A percentile compares a stretch with the other conserved stretches of the same genome.
These are phyloP conservation scores for Alcedo atthis DNA, from an alignment of 2,797 vertebrate species.

Conservation along the genomic window DNA sequence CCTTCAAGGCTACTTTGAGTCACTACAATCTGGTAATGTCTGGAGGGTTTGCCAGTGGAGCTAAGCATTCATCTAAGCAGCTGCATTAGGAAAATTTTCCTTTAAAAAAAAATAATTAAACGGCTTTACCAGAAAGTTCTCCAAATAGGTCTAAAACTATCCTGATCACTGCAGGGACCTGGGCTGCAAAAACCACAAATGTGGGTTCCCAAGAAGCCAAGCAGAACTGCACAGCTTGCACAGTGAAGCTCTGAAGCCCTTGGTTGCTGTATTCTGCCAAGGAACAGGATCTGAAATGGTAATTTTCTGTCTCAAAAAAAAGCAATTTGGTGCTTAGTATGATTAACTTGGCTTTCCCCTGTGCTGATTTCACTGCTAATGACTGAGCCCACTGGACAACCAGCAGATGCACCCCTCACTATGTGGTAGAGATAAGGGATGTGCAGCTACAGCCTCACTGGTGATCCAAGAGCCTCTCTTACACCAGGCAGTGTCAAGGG, in stretches of 20 bases:
- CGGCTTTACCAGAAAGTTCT: background rate
- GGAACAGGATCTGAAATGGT: background rate
- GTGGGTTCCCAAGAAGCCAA: background rate
- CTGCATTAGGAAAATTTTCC: background rate
- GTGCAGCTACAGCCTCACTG: background rate
- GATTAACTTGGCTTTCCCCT: background rate
- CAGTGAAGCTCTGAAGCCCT: background rate
- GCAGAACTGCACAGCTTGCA: background rate
- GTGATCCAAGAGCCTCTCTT: background rate
- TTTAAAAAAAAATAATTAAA: background rate
- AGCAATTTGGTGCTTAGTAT: accelerated
- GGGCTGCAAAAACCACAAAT: background rate
- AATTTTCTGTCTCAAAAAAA: background rate
- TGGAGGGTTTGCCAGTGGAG: background rate
- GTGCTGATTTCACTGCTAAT: accelerated
- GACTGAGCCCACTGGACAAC: background rate
- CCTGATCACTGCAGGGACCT: background rate
- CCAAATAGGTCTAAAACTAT: background rate
- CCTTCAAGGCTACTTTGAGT: background rate
- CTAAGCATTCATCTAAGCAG: background rate
- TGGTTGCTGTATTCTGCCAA: background rate
- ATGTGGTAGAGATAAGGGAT: background rate
- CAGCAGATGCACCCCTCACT: background rate
- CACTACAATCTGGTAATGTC: background rate
- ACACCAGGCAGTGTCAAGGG: background rate